Conservation (phyloP, 2,113 vertebrate species). For the Pantherophis guttatus region DNA sequence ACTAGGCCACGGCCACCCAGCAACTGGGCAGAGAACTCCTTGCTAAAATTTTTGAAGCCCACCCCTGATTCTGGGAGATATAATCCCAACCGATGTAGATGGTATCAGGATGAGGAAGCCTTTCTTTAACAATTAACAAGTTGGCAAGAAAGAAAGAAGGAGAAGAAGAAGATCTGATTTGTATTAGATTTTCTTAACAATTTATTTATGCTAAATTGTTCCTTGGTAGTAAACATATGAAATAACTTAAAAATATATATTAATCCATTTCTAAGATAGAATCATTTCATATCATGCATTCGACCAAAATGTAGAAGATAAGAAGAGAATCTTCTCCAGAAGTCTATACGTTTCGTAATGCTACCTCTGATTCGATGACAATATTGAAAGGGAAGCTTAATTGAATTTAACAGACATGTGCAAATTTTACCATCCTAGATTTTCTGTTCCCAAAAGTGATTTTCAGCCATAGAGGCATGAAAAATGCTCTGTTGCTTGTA, state of each 20-base stretch:
- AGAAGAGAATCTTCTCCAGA: background rate
- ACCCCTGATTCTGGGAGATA: background rate
- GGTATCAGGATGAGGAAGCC: background rate
- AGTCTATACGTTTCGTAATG: fast-evolving
- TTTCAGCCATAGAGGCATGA: background rate
- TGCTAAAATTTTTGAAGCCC: too few relatives aligned
- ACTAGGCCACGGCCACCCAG: too few relatives aligned
- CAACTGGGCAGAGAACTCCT: too few relatives aligned
- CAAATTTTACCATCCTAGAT: background rate
- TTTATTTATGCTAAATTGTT: background rate
- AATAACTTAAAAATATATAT: background rate
- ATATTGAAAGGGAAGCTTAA: background rate
- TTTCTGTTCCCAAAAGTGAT: background rate
- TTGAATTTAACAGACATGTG: background rate
- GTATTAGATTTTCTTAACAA: background rate
- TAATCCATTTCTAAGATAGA: background rate
- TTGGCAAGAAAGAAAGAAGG: background rate
- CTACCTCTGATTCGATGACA: background rate
- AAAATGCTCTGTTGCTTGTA: background rate
- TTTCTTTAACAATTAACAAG: background rate
- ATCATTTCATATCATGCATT: background rate
- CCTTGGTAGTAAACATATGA: background rate
- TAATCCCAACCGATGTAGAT: background rate
- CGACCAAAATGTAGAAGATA: background rate
- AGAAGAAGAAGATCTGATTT: background rate